Base-by-base conservation (phyloP, 2,113 vertebrate species). In the Gymnogyps californianus region DNA sequence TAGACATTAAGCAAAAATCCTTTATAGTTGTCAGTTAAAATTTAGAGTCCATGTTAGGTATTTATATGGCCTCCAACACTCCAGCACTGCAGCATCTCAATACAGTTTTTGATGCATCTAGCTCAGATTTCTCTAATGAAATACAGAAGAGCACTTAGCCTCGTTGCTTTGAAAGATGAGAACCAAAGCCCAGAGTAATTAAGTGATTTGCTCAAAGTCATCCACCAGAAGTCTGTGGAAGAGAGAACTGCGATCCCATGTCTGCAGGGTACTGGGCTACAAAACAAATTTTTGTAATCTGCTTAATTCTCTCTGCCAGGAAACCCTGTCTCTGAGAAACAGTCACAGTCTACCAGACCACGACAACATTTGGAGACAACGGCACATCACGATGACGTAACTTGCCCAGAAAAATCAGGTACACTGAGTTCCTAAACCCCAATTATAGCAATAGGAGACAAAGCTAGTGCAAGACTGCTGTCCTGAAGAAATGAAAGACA, bases 311-410 rank as follows among this genome's bases (percentile, higher is more conserved):
- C 28, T 28, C 42, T 59, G 55, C 47, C 89, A 66, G 84, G 13
- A 74, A 72, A 36, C 3, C 3, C 36, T 8, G 6, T 11, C 62
- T 62, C 32, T 65, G 72, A 62, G 76, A 22, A 81, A 36, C 8
- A 32, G 28, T 1, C 76, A 38, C 15, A 8, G 31, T 11, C 59
- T 54, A 20, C 21, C 51, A 40, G 69, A 51, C 2, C 51, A 78
- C 76, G 42, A 38, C 0, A 0, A 42, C 0, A 0, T 58, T 11
- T 51, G 44, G n/a, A 51, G 74, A 32, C 10, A 18, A 82, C 7
- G 32, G 32, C 81, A 67, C 38, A 38, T 17, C 17, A 3, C 0
- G 0, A 12, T 20, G 59, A 59, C 2, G 17, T 11, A 54, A 58
- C 11, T 5, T 42, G 15, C 38, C 22, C 34, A n/a, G 31, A 28